These are phyloP conservation scores for Sebastes hubbsi DNA, from an alignment of 2,797 vertebrate genomes.

Conservation along the genomic window DNA sequence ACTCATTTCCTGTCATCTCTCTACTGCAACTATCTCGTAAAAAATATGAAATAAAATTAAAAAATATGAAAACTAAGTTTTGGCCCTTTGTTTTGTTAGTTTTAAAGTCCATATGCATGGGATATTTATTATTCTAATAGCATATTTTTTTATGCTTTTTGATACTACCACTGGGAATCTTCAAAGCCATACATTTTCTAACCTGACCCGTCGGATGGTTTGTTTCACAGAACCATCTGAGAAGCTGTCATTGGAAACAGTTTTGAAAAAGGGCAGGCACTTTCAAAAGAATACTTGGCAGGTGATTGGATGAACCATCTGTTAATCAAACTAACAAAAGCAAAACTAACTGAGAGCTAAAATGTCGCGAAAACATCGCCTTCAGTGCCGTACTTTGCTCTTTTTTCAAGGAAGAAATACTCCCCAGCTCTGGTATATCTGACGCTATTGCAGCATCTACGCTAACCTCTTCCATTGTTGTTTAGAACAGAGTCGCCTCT, in stretches of 20 bases:
- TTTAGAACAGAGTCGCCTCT: background rate
- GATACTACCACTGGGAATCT: background rate
- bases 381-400: background rate
- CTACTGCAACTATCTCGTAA: too few relatives aligned
- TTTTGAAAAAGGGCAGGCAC: too few relatives aligned
- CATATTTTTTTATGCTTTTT: background rate
- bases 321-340: background rate
- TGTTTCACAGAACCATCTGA: too few relatives aligned
- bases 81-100: background rate
- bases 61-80: background rate
- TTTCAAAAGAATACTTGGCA: background rate
- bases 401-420: background rate
- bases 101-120: background rate
- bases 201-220: rapidly evolving
- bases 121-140: background rate
- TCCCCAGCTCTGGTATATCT: background rate
- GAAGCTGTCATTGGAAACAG: too few relatives aligned
- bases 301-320: background rate
- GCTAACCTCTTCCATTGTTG: background rate
- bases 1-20: background rate
- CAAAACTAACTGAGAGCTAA: background rate
- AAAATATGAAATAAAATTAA: too few relatives aligned
- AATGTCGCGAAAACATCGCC: background rate
- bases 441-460: background rate
- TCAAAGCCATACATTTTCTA: background rate